Base-by-base conservation (phyloP, 2,888 invertebrate species). In the Dynastes maya region DNA sequence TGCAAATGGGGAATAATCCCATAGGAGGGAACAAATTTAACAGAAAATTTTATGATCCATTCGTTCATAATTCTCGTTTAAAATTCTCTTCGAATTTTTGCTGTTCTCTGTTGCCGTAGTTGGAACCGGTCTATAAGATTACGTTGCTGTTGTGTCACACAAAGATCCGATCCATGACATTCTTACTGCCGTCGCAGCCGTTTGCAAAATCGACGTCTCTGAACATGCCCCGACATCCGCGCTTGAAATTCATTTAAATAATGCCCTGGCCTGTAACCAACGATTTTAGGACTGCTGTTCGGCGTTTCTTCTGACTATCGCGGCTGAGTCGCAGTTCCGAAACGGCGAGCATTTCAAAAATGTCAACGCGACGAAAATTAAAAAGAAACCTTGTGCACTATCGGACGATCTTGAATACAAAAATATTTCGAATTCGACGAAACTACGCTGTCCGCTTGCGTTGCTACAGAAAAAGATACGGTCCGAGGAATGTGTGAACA, bases 1-100 rank as follows among this genome's bases (percentile, higher is more conserved):
- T 86, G 85, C 85, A 86, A 87, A 86, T 86, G 82, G 80, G 85
- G 86, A 86, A 86, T 86, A 85, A 86, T 85, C 83, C 83, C 82
- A 83, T 81, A 80, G 80, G 79, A 78, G 79, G 82, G 78, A 80
- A 74, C 78, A 83, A 82, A 83, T 82, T 83, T 81, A 80, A 81
- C 80, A 82, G 81, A 82, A 82, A 82, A 82, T 82, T 80, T 82
- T 80, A 81, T 79, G 80, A 80, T 78, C 78, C 72, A 49, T 74
- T 74, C 61, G 72, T 63, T 61, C 72, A 74, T 74, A 78, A 78
- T 40, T 80, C 78, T 71, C 65, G 78, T 76, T 71, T 80, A 72
- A 80, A 78, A 72, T 78, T 78, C 40, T 49, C 70, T 55, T 77
- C 70, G 68, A 63, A 53, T 61, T 77, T 61, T 58, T 68, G 29